These are phyloP conservation scores for Oedothorax gibbosus DNA, from an alignment of 1,140 invertebrate genomes.

Conservation along the genomic window DNA sequence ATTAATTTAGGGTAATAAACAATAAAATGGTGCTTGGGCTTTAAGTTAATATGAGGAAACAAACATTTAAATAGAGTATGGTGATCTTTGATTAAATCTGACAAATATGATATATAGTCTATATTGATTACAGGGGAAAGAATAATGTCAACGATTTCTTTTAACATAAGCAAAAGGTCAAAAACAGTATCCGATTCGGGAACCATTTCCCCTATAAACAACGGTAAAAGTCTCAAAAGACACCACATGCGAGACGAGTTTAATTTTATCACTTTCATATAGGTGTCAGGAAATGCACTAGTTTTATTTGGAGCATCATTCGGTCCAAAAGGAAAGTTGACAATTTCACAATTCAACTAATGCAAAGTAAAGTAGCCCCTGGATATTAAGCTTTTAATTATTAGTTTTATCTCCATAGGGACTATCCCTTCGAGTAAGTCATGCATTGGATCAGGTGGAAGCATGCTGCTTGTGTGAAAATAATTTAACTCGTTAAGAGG, in stretches of 20 bases:
- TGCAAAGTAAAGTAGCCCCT: background rate
- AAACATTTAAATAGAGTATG: too few species aligned
- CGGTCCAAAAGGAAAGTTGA: too few species aligned
- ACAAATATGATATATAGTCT: too few species aligned
- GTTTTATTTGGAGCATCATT: slow-evolving; percentile 14
- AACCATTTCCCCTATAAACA: too few species aligned
- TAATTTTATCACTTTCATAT: background rate
- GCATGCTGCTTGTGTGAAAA: slow-evolving; percentile 1
- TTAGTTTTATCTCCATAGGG: slow-evolving; percentile 11
- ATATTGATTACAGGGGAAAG: too few species aligned
- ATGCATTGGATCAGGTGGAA: slow-evolving; percentile 11
- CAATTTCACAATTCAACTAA: background rate
- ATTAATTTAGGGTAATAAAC: too few species aligned
- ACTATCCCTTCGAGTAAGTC: slow-evolving; percentile 12
- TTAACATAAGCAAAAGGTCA: too few species aligned
- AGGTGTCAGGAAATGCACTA: background rate
- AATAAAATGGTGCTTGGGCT: too few species aligned
- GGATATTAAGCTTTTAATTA: background rate
- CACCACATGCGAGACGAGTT: background rate
- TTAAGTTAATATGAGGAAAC: too few species aligned
- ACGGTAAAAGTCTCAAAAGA: background rate
- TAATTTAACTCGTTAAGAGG: slow-evolving; percentile 8
- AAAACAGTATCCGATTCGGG: too few species aligned
- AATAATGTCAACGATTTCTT: too few species aligned
- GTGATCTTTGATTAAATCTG: too few species aligned